Percentiles rank a stretch among this genome's conserved stretches.
phyloP scores from a whole-genome alignment of 1,140 invertebrate genomes.

The Medauroidea extradentata region DNA sequence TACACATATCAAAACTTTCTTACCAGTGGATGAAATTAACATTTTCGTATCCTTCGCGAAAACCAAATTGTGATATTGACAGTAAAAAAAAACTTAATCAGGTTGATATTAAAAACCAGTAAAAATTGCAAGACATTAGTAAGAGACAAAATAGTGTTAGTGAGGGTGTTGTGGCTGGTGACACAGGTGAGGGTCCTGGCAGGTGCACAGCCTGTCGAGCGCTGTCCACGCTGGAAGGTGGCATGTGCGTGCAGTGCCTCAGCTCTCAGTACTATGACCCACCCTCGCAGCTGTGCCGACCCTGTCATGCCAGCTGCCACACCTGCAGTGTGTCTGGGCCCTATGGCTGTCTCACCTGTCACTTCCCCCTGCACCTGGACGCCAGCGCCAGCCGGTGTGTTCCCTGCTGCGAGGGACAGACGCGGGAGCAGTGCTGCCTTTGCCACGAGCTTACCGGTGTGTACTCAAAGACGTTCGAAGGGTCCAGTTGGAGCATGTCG shows the following conservation, averaged over 20 bases:
- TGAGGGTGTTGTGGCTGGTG: too few relatives aligned
- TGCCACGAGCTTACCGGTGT: constrained; percentile 64
- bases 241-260: constrained; percentile 67
- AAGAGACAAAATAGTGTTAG: too few relatives aligned
- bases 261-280: constrained; percentile 68
- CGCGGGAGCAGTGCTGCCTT: constrained; percentile 55
- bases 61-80: too few relatives aligned
- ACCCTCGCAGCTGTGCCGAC: constrained; percentile 59
- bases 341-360: constrained; percentile 62
- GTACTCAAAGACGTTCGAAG: too few relatives aligned
- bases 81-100: too few relatives aligned
- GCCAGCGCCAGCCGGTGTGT: constrained; percentile 69
- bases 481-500: too few relatives aligned
- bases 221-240: constrained; percentile 66
- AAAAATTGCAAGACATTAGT: too few relatives aligned
- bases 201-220: constrained; percentile 67
- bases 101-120: too few relatives aligned
- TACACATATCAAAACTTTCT: too few relatives aligned
- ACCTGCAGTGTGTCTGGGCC: constrained; percentile 65
- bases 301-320: constrained; percentile 62
- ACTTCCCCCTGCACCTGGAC: constrained; percentile 58
- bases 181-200: constrained; percentile 60
- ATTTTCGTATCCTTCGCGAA: too few relatives aligned
- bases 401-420: constrained; percentile 55
- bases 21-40: too few relatives aligned